Conservation (phyloP, 2,113 vertebrate species). For the Suricata suricatta region DNA sequence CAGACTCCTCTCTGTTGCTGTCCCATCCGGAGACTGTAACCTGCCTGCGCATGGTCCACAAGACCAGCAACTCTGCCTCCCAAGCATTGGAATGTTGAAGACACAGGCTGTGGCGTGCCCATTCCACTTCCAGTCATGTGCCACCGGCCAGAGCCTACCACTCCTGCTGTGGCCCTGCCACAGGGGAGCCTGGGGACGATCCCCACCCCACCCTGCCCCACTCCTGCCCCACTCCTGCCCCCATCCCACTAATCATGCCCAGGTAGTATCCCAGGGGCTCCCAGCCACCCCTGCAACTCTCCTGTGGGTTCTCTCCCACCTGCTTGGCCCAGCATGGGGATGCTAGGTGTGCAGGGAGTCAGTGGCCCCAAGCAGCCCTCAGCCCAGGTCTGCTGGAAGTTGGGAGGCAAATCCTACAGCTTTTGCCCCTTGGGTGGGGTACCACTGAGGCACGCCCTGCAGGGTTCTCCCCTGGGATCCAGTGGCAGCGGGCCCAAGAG, state of each 20-base stretch:
- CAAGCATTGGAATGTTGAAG: background rate
- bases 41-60: background rate
- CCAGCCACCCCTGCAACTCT: background rate
- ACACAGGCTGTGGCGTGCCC: background rate
- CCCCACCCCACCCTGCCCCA: too few relatives aligned
- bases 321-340: background rate
- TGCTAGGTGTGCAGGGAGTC: background rate
- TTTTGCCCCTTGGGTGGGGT: background rate
- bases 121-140: background rate
- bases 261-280: rapidly evolving
- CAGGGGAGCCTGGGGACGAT: background rate
- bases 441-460: background rate
- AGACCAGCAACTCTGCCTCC: background rate
- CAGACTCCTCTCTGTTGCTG: background rate
- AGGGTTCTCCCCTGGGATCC: background rate
- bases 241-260: background rate
- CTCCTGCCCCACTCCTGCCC: too few relatives aligned
- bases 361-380: background rate
- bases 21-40: too few relatives aligned
- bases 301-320: too few relatives aligned
- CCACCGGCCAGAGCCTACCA: background rate
- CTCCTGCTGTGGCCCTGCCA: background rate
- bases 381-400: background rate
- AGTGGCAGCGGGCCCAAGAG: too few relatives aligned
- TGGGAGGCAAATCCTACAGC: background rate